Base-by-base conservation (phyloP, 1,140 invertebrate species). In the Sipha flava region DNA sequence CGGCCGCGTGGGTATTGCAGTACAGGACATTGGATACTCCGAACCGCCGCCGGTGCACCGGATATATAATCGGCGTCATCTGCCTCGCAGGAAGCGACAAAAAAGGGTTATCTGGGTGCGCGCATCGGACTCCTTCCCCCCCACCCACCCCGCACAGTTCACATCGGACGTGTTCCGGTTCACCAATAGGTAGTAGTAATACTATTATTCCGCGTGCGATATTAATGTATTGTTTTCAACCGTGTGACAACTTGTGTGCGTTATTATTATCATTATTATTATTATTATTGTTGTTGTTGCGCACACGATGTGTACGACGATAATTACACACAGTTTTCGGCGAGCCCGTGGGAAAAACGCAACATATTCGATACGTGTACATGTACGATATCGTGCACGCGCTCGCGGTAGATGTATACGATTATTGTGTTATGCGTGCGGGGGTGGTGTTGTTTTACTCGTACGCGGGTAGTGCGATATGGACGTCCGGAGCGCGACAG, bases 41-140 rank as follows among this genome's bases (percentile, higher is more conserved):
- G n/a, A n/a, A 47, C 23, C n/a, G n/a, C 29, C 57, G 57, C 21
- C 64, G 64, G n/a, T 12, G 23, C 40, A 16, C 73, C 73, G 73
- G 73, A 77, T 43, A 77, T 40, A 59, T 43, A 77, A 57, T 77
- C 73, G 73, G 49, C 73, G 52, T 77, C 73, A 77, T 77, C 73
- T 77, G 73, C 52, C 52, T 40, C 34, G 73, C 73, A 77, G 73
- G 73, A 77, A 77, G 73, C 73, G 73, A 57, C 73, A 29, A 59
- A 18, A 43, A 26, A 21, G 73, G 73, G 73, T 77, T 77, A 77
- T 77, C 73, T 77, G 73, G 21, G 34, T n/a, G 52, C 2, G 52
- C 16, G 43, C 73, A 57, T 77, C 73, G 52, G 21, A 40, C 73
- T 59, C 29, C 18, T 54, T 54, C 21, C 23, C 49, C 1, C 54